A percentile compares a stretch with the other conserved stretches of the same genome.
phyloP scores from a whole-genome alignment of 2,888 invertebrate genomes.

The Athalia circularis region DNA sequence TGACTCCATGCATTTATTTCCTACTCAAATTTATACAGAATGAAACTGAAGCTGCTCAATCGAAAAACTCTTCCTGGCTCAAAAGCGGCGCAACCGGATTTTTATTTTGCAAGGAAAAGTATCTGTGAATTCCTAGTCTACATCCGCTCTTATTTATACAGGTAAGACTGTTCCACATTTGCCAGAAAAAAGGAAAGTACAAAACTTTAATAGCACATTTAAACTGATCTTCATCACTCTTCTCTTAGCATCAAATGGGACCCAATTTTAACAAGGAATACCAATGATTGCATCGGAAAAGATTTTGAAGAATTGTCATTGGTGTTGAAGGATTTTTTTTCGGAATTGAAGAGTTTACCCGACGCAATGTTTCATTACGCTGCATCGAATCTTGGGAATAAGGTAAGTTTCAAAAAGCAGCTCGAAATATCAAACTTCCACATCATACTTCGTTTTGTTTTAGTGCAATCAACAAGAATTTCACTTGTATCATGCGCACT shows the following conservation, averaged over 20 bases:
- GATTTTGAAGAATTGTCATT: conserved; percentile 62
- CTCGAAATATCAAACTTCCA: not conserved
- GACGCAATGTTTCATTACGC: conserved; percentile 72
- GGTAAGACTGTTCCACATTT: conserved; percentile 51
- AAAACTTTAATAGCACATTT: conserved; percentile 11
- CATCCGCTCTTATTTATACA: conserved; percentile 62
- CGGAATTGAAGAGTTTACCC: conserved; percentile 66
- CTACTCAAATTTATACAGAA: conserved; percentile 52
- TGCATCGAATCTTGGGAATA: conserved; percentile 71
- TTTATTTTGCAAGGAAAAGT: conserved; percentile 58
- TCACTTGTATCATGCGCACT: conserved; percentile 75
- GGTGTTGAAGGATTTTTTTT: conserved; percentile 61
- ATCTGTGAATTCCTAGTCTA: conserved; percentile 63
- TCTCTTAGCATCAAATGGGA: conserved; percentile 62
- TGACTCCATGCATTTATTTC: too few species aligned
- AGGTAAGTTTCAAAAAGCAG: conserved; percentile 60
- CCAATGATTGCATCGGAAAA: conserved; percentile 59
- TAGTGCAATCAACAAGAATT: conserved; percentile 74
- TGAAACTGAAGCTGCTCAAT: conserved; percentile 63
- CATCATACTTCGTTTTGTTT: conserved; percentile 52
- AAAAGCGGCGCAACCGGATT: conserved; percentile 53
- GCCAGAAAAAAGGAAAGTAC: not conserved
- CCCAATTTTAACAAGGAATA: conserved; percentile 53
- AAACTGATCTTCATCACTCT: not conserved
- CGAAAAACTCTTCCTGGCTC: not conserved